phyloP scores from a whole-genome alignment of 2,888 invertebrate species.

The Parasteatoda lunata region DNA sequence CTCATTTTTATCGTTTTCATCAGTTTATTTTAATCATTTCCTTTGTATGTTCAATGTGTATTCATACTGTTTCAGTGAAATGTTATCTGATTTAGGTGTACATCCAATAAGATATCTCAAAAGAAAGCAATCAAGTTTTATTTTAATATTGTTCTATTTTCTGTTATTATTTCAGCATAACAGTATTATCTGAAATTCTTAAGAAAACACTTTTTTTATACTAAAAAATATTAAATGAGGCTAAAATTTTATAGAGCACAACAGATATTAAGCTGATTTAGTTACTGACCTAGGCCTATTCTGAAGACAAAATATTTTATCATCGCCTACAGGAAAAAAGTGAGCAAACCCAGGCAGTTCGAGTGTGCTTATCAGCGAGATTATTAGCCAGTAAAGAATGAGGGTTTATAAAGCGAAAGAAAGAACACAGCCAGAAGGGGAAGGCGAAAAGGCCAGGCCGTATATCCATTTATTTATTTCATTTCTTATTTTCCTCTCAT shows the following conservation, averaged over 20 bases:
- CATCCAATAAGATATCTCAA: too few species aligned
- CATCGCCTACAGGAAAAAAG: background rate
- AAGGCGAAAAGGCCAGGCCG: conserved; percentile 22
- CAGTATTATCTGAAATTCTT: background rate
- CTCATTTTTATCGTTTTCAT: background rate
- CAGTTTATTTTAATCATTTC: background rate
- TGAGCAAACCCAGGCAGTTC: background rate
- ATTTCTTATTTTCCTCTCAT: conserved; percentile 39
- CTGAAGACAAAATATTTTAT: background rate
- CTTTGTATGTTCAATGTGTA: too few species aligned
- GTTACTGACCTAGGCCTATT: background rate
- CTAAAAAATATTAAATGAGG: background rate
- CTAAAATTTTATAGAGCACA: background rate
- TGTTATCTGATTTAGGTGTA: too few species aligned
- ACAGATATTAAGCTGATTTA: background rate
- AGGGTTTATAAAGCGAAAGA: conserved; percentile 43
- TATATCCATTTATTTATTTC: conserved; percentile 63
- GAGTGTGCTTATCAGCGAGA: conserved; percentile 58
- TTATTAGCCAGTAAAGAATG: conserved; percentile 53
- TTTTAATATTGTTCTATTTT: too few species aligned
- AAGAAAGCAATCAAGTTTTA: too few species aligned
- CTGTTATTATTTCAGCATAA: background rate
- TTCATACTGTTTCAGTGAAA: too few species aligned
- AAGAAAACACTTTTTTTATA: background rate
- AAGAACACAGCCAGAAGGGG: conserved; percentile 32